Evolutionary conservation across 2,113 vertebrate genomes (phyloP).

Genomic region (Halcyon senegalensis): DNA sequence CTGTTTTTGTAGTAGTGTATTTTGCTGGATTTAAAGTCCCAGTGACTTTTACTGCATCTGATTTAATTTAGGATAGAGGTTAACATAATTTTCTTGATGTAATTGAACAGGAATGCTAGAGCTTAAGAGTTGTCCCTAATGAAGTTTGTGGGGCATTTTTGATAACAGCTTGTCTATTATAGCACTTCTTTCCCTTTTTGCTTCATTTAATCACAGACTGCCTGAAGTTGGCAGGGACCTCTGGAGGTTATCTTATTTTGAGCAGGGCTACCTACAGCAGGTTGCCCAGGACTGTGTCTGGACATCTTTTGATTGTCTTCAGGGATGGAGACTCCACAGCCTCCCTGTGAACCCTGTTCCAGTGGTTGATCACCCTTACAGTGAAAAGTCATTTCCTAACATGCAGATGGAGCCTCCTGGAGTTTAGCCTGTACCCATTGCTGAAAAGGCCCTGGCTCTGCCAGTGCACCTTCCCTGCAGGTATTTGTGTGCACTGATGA

Average conservation of each 20-base stretch:
- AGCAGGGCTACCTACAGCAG: not conserved
- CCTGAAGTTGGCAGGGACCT: not conserved
- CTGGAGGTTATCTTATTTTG: not conserved
- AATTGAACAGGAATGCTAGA: not conserved
- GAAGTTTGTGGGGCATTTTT: not conserved
- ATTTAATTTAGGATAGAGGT: not conserved
- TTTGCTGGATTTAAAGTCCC: not conserved
- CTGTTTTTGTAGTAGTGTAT: not conserved
- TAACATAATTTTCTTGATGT: not conserved
- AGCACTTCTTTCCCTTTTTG: not conserved
- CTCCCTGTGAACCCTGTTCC: not conserved
- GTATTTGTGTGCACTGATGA: not conserved
- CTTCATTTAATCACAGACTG: not conserved
- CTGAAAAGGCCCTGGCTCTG: not conserved
- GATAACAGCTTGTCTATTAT: not conserved
- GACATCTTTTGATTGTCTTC: not conserved
- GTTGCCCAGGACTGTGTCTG: not conserved
- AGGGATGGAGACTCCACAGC: rapidly evolving
- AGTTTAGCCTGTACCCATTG: not conserved
- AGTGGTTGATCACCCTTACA: not conserved
- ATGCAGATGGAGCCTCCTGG: not conserved
- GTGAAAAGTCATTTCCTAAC: not conserved
- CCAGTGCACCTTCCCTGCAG: not conserved
- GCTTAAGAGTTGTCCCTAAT: not conserved
- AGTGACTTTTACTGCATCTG: not conserved